Evolutionary conservation across 2,888 invertebrate species (phyloP), one percentile per base, ranked within the genome.

Genomic region (Erebia palarica): DNA sequence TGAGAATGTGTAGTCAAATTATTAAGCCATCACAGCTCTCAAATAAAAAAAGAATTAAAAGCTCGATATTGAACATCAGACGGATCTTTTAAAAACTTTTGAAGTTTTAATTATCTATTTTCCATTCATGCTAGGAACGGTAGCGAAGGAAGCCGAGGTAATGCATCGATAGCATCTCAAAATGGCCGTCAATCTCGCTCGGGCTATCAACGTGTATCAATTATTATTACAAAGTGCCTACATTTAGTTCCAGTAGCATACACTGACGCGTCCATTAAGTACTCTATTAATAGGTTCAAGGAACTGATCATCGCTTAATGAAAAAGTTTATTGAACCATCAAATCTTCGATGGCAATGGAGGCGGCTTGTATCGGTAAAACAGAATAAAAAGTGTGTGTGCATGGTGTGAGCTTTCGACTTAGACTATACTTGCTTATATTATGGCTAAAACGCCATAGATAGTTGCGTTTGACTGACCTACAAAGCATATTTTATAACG

Each of bases 151-250:
- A 75, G 75, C 75, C 76, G 80, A 78, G 80, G 88, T 89, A 90
- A 91, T 88, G 91, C 86, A 76, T 80, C 83, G 92, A 92, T 92
- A 92, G 86, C 88, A 92, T 92, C 91, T 90, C 83, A 85, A 87
- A 89, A 89, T 85, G 89, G 86, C 88, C 90, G 90, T 92, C 92
- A 91, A 91, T 92, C 92, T 88, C 85, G 82, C 80, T 82, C 80
- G 84, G 86, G 88, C 90, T 88, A 89, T 90, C 91, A 90, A 88
- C 80, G 84, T 82, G 80, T 88, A 91, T 92, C 91, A 92, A 92
- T 93, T 57, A 66, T 57, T 92, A 92, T 88, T 87, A 84, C 84
- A 85, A 89, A 92, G 66, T 66, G 66, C 47, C 44, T 57, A 44
- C 66, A 42, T 53, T 57, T 13, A 55, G 8, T 44, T 44, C 90